Evolutionary conservation across 1,140 invertebrate genomes (phyloP).

Genomic region (Mamestra configurata): DNA sequence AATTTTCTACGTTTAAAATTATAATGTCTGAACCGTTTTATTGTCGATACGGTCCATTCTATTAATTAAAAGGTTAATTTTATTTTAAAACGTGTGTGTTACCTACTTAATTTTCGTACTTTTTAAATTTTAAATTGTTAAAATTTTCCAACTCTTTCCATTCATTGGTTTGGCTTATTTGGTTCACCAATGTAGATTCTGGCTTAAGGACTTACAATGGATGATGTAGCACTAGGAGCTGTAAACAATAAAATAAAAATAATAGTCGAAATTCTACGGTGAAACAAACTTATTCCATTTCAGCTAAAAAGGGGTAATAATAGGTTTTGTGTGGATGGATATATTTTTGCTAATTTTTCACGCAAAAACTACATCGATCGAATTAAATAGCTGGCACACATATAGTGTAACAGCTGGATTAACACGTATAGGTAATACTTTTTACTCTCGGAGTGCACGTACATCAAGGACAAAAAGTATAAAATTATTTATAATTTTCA

Average conservation of each 20-base stretch:
- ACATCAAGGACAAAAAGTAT: no score
- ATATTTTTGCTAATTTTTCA: no score
- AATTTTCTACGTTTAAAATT: slow-evolving; percentile 28
- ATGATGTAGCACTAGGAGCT: neutral
- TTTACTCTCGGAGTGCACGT: no score
- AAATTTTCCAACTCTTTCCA: neutral
- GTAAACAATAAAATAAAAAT: neutral
- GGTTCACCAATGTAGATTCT: neutral
- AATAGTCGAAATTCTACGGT: neutral
- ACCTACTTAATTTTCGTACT: neutral
- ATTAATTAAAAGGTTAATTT: neutral
- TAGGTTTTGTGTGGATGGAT: no score
- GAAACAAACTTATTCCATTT: neutral
- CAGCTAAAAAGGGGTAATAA: no score
- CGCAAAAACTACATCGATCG: no score
- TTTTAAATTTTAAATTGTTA: neutral
- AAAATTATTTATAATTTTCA: no score
- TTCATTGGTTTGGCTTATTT: neutral
- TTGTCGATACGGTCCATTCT: neutral
- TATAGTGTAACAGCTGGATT: no score
- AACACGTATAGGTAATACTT: no score
- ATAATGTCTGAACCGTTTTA: neutral
- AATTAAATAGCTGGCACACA: no score
- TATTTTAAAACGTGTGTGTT: neutral
- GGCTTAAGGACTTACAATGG: neutral